Evolutionary conservation across 2,113 vertebrate genomes (phyloP).

Genomic region (Eulemur rufifrons): DNA sequence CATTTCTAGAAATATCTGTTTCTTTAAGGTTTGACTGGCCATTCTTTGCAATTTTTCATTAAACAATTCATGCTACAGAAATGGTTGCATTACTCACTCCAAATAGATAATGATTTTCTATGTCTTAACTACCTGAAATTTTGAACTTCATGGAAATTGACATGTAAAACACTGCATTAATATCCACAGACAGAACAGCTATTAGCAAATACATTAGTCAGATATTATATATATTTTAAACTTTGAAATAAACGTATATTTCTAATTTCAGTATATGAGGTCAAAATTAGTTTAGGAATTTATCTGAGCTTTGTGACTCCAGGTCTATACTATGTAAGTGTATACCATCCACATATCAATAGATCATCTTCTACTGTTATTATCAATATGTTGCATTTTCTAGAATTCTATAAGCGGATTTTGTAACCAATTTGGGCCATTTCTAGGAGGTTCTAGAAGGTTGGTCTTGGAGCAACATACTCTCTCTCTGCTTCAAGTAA

Average conservation of each 20-base stretch:
- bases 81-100: background rate
- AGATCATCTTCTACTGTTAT: background rate
- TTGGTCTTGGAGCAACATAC: background rate
- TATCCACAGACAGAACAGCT: background rate
- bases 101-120: background rate
- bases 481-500: background rate
- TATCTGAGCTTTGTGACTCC: background rate
- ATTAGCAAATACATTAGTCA: background rate
- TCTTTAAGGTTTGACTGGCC: background rate
- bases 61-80: background rate
- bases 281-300: background rate
- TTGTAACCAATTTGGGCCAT: background rate
- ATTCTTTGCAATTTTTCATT: background rate
- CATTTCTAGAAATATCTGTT: conserved; percentile 21
- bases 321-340: background rate
- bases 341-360: background rate
- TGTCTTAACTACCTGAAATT: background rate
- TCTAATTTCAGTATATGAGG: background rate
- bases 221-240: background rate
- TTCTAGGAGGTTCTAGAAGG: background rate
- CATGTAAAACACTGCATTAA: background rate
- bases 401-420: background rate
- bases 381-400: background rate
- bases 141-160: background rate
- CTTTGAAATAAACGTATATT: background rate